Base-by-base conservation (phyloP, 2,797 vertebrate species). In the Sebastes trivittatus region DNA sequence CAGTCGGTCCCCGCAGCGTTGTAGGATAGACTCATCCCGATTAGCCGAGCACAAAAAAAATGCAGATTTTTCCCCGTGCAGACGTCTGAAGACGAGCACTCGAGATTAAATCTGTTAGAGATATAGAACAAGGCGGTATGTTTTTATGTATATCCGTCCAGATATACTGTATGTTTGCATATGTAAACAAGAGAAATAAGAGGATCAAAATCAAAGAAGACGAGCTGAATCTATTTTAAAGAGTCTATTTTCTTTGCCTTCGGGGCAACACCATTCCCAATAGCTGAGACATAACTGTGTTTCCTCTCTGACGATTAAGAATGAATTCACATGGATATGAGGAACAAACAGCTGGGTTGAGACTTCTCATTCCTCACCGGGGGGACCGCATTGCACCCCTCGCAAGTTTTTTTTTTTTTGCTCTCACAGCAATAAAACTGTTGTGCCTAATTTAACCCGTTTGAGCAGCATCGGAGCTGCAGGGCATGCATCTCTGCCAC, bases 381-480 rank as follows among this genome's bases (percentile, higher is more conserved):
- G 71, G 67, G 70, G 77, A 86, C 49, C 66, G 46, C 61, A 49
- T 54, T 69, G 65, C 68, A 66, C 34, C 60, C 65, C 65, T 70
- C 2, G 11, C 56, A 64, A 46, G 27, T 56, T 72, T 34, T 80
- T 63, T 70, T 70, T 52, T 25, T 81, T 82, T 72, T 80, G 65
- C 83, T 75, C 66, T 84, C 58, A 68, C 72, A 82, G 82, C 83
- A 88, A 86, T 87, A 81, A 80, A 88, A 89, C 59, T 66, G 66
- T 75, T 77, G 80, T 80, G 75, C 74, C 74, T 89, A 83, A 91
- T 92, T 92, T 83, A 92, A 86, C 82, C 81, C 75, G 73, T 88
- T 70, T 89, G 36, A 89, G 83, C 79, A 82, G 72, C 73, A 55
- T 67, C 67, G 29, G 72, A 77, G 86, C 85, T 75, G 59, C 83